A percentile compares a stretch with the other conserved stretches of the same genome.
Evolutionary conservation across 2,888 invertebrate species (phyloP).

Genomic region (Gortyna flavago): DNA sequence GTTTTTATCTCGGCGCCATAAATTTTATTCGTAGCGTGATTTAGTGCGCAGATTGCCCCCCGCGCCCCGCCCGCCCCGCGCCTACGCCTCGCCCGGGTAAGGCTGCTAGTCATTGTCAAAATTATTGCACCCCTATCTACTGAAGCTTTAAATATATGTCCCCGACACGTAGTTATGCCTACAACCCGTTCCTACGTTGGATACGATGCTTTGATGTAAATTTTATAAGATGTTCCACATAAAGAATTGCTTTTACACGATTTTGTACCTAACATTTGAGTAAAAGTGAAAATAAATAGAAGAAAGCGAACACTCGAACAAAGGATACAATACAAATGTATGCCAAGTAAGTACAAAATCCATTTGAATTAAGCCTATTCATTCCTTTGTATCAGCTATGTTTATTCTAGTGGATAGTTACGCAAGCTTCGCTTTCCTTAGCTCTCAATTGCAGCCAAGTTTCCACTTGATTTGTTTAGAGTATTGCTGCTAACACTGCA

Average conservation of each 20-base stretch:
- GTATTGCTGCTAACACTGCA: conserved; percentile 78
- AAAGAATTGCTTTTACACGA: conserved; percentile 62
- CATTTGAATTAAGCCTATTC: conserved; percentile 72
- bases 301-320: conserved; percentile 62
- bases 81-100: conserved; percentile 89
- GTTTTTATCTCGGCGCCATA: conserved; percentile 91
- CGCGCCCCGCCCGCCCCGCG: conserved; percentile 82
- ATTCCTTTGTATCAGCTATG: conserved; percentile 74
- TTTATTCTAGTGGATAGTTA: conserved; percentile 78
- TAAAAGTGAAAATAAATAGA: conserved; percentile 68
- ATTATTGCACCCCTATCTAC: conserved; percentile 91
- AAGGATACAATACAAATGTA: conserved; percentile 61
- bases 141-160: conserved; percentile 90
- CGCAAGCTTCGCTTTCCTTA: conserved; percentile 80
- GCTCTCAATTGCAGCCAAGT: conserved; percentile 75
- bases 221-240: conserved; percentile 75
- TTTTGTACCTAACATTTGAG: conserved; percentile 50
- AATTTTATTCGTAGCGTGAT: conserved; percentile 91
- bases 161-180: conserved; percentile 87
- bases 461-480: conserved; percentile 86
- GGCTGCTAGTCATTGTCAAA: conserved; percentile 91
- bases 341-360: conserved; percentile 59
- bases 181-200: conserved; percentile 82
- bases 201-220: conserved; percentile 73
- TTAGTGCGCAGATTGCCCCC: conserved; percentile 91